Evolutionary conservation across 2,888 invertebrate species (phyloP), one percentile per base, ranked within the genome.

Genomic region (Allolobophora icterica): DNA sequence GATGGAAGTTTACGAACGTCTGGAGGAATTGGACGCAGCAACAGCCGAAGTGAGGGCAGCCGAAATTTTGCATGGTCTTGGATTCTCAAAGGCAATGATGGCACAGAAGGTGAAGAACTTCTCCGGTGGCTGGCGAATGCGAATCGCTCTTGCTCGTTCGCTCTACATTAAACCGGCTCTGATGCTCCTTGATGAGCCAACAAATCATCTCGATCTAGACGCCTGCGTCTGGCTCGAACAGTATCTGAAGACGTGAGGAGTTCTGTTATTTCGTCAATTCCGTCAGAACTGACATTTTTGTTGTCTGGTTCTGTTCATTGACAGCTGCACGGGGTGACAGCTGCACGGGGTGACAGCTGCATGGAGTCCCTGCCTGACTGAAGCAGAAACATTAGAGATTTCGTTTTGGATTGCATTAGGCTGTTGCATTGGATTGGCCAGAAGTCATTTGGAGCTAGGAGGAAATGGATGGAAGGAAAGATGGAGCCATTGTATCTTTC

Each of bases 191-290:
- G 96, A 97, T 94, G 96, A 97, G 93, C 96, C 96, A 0, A 96
- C 96, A 19, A 96, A 96, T 92, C 96, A 96, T 94, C 94, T 96
- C 87, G 94, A 97, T 96, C 96, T 99, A 93, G 99, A 99, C 95
- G 99, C 99, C 91, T 99, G 99, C 95, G 99, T 99, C 89, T 99
- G 99, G 99, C 96, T 99, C 91, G 99, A 99, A 96, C 98, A 99
- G 95, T 99, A 99, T 96, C 96, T 99, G 89, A 98, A 98, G 96
- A 97, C 97, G 96, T 98, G 94, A 96, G 96, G 91, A 21, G 33
- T 38, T 89, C 19, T 33, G 71, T 90, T 15, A 1, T 34, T 33
- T 52, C 24, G 52, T 21, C 24, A 1, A 1, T 52, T 24, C 0
- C 30, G 1, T 71, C 71, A 30, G 1, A 24, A 24, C 24, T 52